Conservation (phyloP, 1,140 invertebrate species). For the Apis cerana region DNA sequence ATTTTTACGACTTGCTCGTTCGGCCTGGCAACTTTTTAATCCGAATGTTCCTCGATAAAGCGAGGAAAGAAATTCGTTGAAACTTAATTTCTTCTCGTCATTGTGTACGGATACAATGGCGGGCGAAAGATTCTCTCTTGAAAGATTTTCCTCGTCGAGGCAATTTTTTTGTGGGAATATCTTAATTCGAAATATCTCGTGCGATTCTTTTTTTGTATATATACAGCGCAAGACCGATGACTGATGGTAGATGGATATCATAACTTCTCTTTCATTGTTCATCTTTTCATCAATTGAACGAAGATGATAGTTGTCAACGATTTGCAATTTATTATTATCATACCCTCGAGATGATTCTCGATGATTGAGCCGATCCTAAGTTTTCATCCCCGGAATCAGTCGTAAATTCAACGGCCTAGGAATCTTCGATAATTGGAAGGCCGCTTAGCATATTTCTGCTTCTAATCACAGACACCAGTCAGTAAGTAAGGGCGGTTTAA, state of each 20-base stretch:
- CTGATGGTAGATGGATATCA: too few relatives aligned
- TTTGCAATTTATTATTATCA: too few relatives aligned
- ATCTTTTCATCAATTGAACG: too few relatives aligned
- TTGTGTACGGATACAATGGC: not conserved
- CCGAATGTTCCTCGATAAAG: conserved; percentile 37
- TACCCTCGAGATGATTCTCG: not conserved
- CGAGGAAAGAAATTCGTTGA: not conserved
- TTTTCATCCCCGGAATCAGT: not conserved
- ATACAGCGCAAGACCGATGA: too few relatives aligned
- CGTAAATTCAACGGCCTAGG: conserved; percentile 58
- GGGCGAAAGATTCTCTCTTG: not conserved
- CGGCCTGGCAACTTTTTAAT: conserved; percentile 32
- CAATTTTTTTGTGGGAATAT: too few relatives aligned
- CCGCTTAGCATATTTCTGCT: conserved; percentile 76
- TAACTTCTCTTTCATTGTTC: too few relatives aligned
- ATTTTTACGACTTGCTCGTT: conserved; percentile 47
- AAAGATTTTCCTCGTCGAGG: too few relatives aligned
- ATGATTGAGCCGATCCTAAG: not conserved
- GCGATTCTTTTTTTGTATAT: too few relatives aligned
- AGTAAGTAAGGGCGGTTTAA: conserved; percentile 72
- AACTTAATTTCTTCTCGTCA: conserved; percentile 8
- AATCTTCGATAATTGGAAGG: conserved; percentile 73
- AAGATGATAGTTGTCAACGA: too few relatives aligned
- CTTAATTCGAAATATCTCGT: too few relatives aligned
- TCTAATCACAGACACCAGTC: conserved; percentile 75